A percentile compares a stretch with the other conserved stretches of the same genome.
phyloP scores from a whole-genome alignment of 2,888 invertebrate genomes.

The Latrodectus elegans region DNA sequence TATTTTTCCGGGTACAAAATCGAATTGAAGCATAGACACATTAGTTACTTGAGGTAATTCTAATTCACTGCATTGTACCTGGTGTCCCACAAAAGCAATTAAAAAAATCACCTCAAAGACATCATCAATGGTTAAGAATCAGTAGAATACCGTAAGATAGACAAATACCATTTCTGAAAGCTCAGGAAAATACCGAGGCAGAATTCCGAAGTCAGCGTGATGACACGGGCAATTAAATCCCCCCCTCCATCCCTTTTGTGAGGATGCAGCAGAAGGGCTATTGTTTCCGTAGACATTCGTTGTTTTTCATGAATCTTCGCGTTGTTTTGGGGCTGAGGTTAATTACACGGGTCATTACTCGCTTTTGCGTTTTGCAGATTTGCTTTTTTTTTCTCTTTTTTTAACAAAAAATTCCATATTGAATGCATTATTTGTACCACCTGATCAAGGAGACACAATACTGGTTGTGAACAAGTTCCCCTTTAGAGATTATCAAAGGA shows the following conservation, averaged over 20 bases:
- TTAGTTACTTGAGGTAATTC: too few species aligned
- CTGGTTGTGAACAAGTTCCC: too few species aligned
- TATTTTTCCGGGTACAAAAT: too few species aligned
- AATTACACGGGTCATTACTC: slow-evolving; percentile 5
- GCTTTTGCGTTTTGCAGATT: background rate
- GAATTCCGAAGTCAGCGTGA: background rate
- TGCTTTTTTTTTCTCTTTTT: background rate
- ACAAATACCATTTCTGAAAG: background rate
- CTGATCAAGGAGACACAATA: too few species aligned
- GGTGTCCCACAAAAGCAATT: too few species aligned
- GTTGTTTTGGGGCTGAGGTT: slow-evolving; percentile 1
- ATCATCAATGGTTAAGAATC: background rate
- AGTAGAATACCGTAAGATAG: background rate
- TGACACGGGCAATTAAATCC: background rate
- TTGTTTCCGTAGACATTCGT: slow-evolving; percentile 2
- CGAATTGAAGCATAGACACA: too few species aligned
- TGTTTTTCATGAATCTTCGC: background rate
- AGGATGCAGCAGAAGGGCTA: background rate
- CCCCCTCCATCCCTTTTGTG: background rate
- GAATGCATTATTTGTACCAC: too few species aligned
- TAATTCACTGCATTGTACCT: too few species aligned
- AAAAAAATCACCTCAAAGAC: background rate
- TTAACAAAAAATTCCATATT: too few species aligned
- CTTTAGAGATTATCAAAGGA: too few species aligned
- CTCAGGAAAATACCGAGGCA: background rate